Percentiles rank a stretch among this genome's conserved stretches.
Conservation (phyloP, 2,797 vertebrate species). For the Psittacula derbiana region DNA sequence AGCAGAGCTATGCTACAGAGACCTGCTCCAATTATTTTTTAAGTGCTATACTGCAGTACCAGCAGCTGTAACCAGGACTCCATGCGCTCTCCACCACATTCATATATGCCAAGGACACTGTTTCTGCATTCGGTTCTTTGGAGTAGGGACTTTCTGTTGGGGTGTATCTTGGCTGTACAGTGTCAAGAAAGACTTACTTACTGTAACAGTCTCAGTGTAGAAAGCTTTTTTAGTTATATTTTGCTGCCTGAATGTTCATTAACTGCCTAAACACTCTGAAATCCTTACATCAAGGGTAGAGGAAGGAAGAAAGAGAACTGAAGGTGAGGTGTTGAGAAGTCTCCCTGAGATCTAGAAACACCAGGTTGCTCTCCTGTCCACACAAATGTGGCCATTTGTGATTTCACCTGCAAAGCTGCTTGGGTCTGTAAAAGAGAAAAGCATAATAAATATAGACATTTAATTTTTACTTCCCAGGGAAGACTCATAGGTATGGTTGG, state of each 20-base stretch:
- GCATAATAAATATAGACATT: neutral
- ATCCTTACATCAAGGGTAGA: neutral
- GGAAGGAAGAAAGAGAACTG: neutral
- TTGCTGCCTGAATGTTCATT: neutral
- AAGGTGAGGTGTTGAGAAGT: neutral
- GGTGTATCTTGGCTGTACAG: neutral
- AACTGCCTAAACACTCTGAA: neutral
- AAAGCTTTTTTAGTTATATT: neutral
- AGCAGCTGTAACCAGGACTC: rapidly evolving
- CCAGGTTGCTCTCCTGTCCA: neutral
- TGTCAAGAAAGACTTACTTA: neutral
- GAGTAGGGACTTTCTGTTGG: neutral
- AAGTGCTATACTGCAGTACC: neutral
- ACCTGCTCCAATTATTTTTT: neutral
- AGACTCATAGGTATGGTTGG: neutral
- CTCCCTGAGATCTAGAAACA: neutral
- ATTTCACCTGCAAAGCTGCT: neutral
- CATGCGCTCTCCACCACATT: rapidly evolving
- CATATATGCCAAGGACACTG: neutral
- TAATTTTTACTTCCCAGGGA: neutral
- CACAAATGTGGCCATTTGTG: neutral
- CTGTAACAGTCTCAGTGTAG: neutral
- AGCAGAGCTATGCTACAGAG: neutral
- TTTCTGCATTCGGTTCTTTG: rapidly evolving
- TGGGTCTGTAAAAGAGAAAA: neutral